phyloP scores from a whole-genome alignment of 2,888 invertebrate genomes.

The Noctuana brunneofusca region DNA sequence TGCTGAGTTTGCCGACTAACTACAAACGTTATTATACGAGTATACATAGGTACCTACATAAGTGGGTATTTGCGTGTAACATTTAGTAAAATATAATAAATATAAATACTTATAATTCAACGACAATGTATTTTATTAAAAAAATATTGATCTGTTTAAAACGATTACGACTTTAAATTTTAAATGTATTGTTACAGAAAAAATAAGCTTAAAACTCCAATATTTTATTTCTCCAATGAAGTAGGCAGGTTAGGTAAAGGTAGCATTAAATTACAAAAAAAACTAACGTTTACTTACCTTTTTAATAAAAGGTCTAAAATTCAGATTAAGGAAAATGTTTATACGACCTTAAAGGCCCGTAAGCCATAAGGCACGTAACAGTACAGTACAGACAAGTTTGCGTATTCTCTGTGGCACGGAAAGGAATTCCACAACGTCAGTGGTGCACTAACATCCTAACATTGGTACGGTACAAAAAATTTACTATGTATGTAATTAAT shows the following conservation, averaged over 20 bases:
- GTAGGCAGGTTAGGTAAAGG: too few species aligned
- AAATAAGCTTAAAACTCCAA: too few species aligned
- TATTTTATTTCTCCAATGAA: too few species aligned
- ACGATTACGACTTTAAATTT: background rate
- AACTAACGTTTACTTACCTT: background rate
- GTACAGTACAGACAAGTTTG: slow-evolving; percentile 36
- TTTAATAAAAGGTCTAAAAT: background rate
- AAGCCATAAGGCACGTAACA: slow-evolving; percentile 29
- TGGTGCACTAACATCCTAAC: slow-evolving; percentile 56
- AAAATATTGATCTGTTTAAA: too few species aligned
- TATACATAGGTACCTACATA: too few species aligned
- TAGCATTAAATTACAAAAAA: too few species aligned
- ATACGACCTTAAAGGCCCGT: slow-evolving; percentile 6
- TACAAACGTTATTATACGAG: too few species aligned
- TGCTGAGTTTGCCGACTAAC: background rate
- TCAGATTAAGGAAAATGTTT: background rate
- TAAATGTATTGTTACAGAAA: background rate
- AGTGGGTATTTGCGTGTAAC: background rate
- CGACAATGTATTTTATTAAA: background rate
- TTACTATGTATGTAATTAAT: slow-evolving; percentile 54
- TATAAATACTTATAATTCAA: too few species aligned
- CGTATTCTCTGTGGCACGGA: slow-evolving; percentile 61
- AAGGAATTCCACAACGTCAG: slow-evolving; percentile 64
- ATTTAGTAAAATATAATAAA: background rate
- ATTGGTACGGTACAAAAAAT: slow-evolving; percentile 59